Percentiles rank a stretch among this genome's conserved stretches.
Evolutionary conservation across 1,140 invertebrate species (phyloP).

Genomic region (Neotoxoptera formosana): DNA sequence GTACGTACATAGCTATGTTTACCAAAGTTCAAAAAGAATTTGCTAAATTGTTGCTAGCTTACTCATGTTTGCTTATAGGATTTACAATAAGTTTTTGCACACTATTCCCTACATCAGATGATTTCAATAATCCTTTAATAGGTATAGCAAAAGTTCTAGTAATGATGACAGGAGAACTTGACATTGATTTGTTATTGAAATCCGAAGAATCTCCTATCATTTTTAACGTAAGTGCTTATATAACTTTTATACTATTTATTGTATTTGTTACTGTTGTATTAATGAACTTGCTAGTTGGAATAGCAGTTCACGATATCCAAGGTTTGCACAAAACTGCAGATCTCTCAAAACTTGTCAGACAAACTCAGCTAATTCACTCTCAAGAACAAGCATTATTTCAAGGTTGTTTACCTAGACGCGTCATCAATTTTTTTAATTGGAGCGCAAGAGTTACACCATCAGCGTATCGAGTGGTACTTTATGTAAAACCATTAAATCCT

Average conservation of each 20-base stretch:
- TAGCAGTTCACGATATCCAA: slow-evolving; percentile 82
- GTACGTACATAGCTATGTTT: slow-evolving; percentile 87
- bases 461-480: slow-evolving; percentile 77
- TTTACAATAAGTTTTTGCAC: slow-evolving; percentile 88
- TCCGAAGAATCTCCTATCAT: slow-evolving; percentile 70
- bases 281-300: slow-evolving; percentile 82
- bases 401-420: slow-evolving; percentile 72
- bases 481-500: slow-evolving; percentile 81
- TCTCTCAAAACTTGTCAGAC: slow-evolving; percentile 77
- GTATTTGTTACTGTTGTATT: slow-evolving; percentile 81
- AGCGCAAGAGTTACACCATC: slow-evolving; percentile 78
- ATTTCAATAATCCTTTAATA: slow-evolving; percentile 80
- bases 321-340: slow-evolving; percentile 79
- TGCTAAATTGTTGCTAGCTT: slow-evolving; percentile 81
- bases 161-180: slow-evolving; percentile 89
- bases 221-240: slow-evolving; percentile 74
- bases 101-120: slow-evolving; percentile 80
- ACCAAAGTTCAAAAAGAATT: slow-evolving; percentile 85
- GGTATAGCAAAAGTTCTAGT: slow-evolving; percentile 83
- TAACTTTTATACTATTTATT: slow-evolving; percentile 77
- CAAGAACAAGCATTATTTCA: slow-evolving; percentile 76
- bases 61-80: slow-evolving; percentile 82
- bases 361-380: slow-evolving; percentile 79
- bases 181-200: slow-evolving; percentile 73
- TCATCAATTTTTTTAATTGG: slow-evolving; percentile 76